Evolutionary conservation across 2,888 invertebrate species (phyloP), one percentile per base, ranked within the genome.

Genomic region (Drosophila anomalata): DNA sequence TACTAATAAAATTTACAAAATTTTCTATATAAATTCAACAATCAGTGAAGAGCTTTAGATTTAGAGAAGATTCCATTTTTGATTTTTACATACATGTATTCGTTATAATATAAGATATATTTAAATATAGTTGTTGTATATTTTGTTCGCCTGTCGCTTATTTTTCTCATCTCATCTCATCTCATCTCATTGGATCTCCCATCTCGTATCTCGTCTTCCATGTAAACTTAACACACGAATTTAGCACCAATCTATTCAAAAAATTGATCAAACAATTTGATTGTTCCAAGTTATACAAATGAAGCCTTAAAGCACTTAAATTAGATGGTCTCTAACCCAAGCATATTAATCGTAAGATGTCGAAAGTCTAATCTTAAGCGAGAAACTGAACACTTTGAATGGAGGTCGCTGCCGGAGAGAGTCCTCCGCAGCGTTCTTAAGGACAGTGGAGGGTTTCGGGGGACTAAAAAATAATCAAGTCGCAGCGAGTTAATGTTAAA

Each of bases 231-330:
- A 87, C 79, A 88, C 79, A 84, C 74, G 66, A 76, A 69, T 85
- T 89, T 87, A 87, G 89, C 89, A 89, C 89, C 89, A 90, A 89
- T 89, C 83, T 83, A 89, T 90, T 89, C 90, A 89, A 85, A 36
- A 86, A 85, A 90, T 87, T 89, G 81, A 90, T 87, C 79, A 88
- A 85, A 88, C 85, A 79, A 87, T 87, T 86, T 88, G 87, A 89
- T 87, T 89, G 89, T 89, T 87, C 87, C 79, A 82, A 87, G 89
- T 87, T 86, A 76, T 86, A 79, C 84, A 89, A 89, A 83, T 71
- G 69, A 84, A 88, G 70, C 68, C 67, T 60, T 69, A 70, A 73
- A 63, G 78, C 81, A 88, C 87, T 84, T 84, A 86, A 86, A 72
- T 55, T 77, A 84, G 72, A 62, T 50, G 62, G 73, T 67, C 67